These are phyloP conservation scores for Orthonyx spaldingii DNA, from an alignment of 2,113 vertebrate species.

Conservation along the genomic window DNA sequence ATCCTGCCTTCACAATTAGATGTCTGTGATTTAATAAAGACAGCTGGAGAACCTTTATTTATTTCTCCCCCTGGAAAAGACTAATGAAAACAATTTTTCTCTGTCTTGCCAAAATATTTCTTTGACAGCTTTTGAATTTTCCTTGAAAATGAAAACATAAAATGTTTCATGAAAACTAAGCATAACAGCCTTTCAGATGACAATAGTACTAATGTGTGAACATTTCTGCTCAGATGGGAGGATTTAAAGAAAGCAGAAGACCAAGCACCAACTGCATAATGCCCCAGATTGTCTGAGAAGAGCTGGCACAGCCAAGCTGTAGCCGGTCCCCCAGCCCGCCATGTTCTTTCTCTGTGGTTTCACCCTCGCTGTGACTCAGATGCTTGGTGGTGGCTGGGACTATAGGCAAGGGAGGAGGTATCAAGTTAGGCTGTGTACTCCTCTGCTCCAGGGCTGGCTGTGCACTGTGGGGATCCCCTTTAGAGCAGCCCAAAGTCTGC, in stretches of 20 bases:
- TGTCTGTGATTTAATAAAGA: neutral
- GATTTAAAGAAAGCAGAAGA: neutral
- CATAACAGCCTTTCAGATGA: neutral
- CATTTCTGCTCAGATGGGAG: neutral
- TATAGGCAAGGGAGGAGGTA: neutral
- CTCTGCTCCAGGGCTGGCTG: neutral
- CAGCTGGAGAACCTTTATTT: neutral
- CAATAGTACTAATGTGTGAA: neutral
- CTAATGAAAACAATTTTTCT: neutral
- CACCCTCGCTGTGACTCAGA: neutral
- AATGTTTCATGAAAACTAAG: neutral
- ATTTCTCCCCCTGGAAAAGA: neutral
- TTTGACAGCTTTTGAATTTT: constrained; percentile 23
- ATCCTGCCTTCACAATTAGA: neutral
- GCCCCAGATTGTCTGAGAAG: neutral
- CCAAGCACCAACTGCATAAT: neutral
- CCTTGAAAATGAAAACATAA: neutral
- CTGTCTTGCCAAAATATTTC: neutral
- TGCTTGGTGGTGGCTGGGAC: neutral
- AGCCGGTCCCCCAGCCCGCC: neutral
- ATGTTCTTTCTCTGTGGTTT: neutral
- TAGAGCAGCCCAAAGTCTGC: neutral
- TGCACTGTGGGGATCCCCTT: fast-evolving
- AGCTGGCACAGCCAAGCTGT: neutral
- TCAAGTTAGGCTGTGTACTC: neutral